These are phyloP conservation scores for Hippopotamus amphibius DNA, from an alignment of 2,113 vertebrate species.

Conservation along the genomic window DNA sequence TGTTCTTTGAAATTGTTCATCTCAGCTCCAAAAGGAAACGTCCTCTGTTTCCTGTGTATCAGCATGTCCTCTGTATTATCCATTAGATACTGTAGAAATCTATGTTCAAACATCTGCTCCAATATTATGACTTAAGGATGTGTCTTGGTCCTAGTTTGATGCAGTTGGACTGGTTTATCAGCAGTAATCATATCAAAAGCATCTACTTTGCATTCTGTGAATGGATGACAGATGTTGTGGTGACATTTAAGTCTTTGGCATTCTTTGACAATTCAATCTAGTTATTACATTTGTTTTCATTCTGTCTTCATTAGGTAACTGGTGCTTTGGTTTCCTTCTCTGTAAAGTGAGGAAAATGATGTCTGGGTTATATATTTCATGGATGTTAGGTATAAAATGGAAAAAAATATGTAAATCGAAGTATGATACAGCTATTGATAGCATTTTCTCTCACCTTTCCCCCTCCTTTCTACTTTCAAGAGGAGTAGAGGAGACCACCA, in stretches of 20 bases:
- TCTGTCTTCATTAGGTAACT: neutral
- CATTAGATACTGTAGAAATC: neutral
- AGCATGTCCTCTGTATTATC: neutral
- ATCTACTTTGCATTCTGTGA: neutral
- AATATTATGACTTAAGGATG: neutral
- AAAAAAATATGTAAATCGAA: neutral
- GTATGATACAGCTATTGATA: neutral
- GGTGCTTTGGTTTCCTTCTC: neutral
- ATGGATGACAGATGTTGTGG: neutral
- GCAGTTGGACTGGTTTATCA: neutral
- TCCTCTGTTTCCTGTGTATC: neutral
- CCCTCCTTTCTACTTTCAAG: neutral
- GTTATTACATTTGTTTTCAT: neutral
- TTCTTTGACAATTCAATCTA: neutral
- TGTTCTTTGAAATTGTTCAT: neutral
- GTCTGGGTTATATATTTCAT: neutral
- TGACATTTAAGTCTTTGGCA: neutral
- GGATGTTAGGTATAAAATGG: neutral
- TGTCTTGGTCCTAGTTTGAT: neutral
- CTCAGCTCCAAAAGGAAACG: neutral
- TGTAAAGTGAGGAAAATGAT: constrained; percentile 11
- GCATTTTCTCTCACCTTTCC: neutral
- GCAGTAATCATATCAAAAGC: neutral
- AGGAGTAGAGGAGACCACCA: neutral
- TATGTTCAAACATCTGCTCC: neutral